Conservation (phyloP, 2,797 vertebrate species). For the Graptemys geographica region DNA sequence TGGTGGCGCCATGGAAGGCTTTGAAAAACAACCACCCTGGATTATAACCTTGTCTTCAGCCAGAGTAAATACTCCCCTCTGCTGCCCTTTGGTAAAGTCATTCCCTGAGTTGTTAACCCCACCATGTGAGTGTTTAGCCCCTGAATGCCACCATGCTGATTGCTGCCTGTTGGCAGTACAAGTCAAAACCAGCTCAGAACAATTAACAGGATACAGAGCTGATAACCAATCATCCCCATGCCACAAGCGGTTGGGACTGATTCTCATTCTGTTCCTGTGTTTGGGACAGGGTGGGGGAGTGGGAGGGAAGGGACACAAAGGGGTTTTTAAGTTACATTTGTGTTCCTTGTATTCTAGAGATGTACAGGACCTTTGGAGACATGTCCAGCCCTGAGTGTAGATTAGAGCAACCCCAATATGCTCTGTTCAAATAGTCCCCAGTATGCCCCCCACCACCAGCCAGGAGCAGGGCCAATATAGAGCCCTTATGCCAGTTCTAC, state of each 20-base stretch:
- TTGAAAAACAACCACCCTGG: background rate
- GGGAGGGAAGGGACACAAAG: background rate
- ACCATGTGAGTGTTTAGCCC: background rate
- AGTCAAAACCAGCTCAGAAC: background rate
- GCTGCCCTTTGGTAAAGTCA: background rate
- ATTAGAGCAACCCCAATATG: background rate
- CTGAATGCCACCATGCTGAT: background rate
- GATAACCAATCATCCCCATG: background rate
- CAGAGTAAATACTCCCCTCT: background rate
- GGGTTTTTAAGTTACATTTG: background rate
- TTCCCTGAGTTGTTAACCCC: accelerated
- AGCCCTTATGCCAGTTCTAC: background rate
- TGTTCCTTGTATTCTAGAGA: background rate
- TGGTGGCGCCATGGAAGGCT: background rate
- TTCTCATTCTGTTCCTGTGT: background rate
- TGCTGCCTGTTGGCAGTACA: background rate
- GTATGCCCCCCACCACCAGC: background rate
- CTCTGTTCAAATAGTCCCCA: background rate
- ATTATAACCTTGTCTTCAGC: background rate
- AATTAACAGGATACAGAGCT: background rate
- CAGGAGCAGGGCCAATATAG: background rate
- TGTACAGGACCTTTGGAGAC: background rate
- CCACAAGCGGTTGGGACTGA: background rate
- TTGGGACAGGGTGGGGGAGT: background rate
- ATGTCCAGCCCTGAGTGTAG: background rate